Conservation (phyloP, 2,888 invertebrate species). For the Omphaloscelis lunosa region DNA sequence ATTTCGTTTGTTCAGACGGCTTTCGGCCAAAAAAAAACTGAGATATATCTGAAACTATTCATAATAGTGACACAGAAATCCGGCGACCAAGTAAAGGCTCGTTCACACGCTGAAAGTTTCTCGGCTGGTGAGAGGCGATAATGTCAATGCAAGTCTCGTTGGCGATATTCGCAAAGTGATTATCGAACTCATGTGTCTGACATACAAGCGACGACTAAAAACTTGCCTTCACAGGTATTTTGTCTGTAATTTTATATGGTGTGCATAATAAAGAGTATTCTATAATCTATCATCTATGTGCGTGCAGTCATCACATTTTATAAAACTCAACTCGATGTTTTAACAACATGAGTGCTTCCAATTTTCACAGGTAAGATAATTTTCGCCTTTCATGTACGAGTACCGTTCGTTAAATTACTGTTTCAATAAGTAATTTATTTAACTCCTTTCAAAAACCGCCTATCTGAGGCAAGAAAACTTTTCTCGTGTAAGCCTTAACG, state of each 20-base stretch:
- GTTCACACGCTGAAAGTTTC: background rate
- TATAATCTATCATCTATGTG: no score
- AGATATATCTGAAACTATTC: conserved; percentile 64
- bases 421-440: background rate
- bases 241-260: no score
- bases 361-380: background rate
- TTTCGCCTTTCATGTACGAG: background rate
- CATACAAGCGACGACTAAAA: background rate
- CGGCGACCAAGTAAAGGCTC: conserved; percentile 15
- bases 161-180: background rate
- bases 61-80: conserved; percentile 61
- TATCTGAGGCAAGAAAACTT: background rate
- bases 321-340: no score
- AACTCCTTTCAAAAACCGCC: rapidly evolving
- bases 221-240: background rate
- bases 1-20: conserved; percentile 47
- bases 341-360: no score
- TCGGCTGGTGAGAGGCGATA: background rate
- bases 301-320: no score
- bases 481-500: background rate
- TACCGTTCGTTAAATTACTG: background rate
- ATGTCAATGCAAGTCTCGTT: background rate
- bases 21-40: conserved; percentile 59
- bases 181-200: background rate
- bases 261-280: no score